Percentiles rank a stretch among this genome's conserved stretches.
Conservation (phyloP, 2,797 vertebrate genomes). For the Sebastes flavidus region DNA sequence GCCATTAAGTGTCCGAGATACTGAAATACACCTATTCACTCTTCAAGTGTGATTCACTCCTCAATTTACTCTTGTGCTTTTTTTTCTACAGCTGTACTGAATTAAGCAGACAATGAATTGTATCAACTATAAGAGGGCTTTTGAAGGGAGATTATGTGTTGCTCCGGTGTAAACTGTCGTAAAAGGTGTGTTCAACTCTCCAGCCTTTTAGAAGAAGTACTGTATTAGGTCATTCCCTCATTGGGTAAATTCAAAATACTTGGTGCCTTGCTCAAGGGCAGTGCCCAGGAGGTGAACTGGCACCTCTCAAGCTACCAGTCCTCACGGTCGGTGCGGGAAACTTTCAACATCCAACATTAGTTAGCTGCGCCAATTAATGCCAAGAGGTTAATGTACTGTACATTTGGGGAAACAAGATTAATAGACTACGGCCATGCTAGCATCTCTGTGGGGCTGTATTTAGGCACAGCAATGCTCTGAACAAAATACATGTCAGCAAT, state of each 20-base stretch:
- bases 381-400: not conserved
- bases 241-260: not conserved
- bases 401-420: not conserved
- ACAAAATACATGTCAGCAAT: too few species aligned
- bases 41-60: too few species aligned
- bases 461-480: not conserved
- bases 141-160: not conserved
- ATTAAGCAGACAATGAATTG: not conserved
- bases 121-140: not conserved
- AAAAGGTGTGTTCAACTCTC: not conserved
- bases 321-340: too few species aligned
- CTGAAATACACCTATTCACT: not conserved
- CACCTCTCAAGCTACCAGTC: too few species aligned
- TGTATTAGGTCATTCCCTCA: not conserved
- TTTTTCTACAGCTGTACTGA: not conserved
- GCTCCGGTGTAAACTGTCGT: not conserved
- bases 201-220: not conserved
- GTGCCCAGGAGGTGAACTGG: too few species aligned
- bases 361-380: not conserved
- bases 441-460: not conserved
- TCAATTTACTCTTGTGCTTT: not conserved
- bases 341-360: not conserved
- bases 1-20: not conserved
- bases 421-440: not conserved
- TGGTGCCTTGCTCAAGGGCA: too few species aligned